phyloP scores from a whole-genome alignment of 2,797 vertebrate species.

The Cuniculus paca region DNA sequence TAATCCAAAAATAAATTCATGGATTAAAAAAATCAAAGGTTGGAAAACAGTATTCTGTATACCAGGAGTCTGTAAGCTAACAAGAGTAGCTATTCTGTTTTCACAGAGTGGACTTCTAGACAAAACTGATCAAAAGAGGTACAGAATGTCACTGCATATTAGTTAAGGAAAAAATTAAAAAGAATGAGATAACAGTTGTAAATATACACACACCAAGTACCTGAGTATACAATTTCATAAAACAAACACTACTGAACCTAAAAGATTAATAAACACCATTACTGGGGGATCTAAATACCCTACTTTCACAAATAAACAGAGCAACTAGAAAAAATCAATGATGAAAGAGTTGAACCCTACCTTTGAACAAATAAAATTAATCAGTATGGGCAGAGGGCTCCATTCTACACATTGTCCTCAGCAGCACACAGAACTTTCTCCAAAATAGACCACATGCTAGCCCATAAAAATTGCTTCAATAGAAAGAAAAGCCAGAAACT shows the following conservation, averaged over 20 bases:
- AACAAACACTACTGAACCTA: not conserved
- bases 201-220: not conserved
- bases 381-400: not conserved
- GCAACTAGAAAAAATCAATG: not conserved
- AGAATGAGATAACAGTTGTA: not conserved
- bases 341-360: not conserved
- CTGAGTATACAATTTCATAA: not conserved
- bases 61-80: not conserved
- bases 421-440: not conserved
- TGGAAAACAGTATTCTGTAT: not conserved
- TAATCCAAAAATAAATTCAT: not conserved
- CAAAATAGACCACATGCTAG: not conserved
- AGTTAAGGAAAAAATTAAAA: not conserved
- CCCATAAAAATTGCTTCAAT: no score
- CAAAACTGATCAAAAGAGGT: not conserved
- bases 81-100: not conserved
- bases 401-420: not conserved
- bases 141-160: not conserved
- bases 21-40: not conserved
- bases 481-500: no score
- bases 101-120: not conserved
- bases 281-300: not conserved
- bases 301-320: not conserved
- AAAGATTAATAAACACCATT: not conserved
- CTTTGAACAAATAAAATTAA: not conserved